These are phyloP conservation scores for Ochotona curzoniae DNA, from an alignment of 2,113 vertebrate genomes.

Conservation along the genomic window DNA sequence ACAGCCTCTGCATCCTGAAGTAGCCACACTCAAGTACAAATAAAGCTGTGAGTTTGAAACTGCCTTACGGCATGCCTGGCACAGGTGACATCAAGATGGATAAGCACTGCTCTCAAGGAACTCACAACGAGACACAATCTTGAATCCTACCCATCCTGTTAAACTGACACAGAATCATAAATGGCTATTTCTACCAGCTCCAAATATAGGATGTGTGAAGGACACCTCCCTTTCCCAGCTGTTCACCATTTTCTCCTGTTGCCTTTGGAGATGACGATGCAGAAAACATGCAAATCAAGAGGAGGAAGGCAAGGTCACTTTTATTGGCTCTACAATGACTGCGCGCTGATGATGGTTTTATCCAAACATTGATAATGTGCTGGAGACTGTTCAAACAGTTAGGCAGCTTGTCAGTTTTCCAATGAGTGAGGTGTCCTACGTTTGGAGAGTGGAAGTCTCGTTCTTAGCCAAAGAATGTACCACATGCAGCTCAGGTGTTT, in stretches of 20 bases:
- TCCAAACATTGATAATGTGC: constrained; percentile 54
- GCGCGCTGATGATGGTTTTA: background rate
- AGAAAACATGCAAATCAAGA: constrained; percentile 41
- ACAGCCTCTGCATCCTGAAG: background rate
- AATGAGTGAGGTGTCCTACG: constrained; percentile 18
- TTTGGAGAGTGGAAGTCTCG: constrained; percentile 29
- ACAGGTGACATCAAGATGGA: background rate
- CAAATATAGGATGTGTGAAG: constrained; percentile 55
- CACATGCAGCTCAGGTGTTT: background rate
- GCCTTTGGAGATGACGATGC: constrained; percentile 57
- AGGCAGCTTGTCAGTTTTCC: constrained; percentile 47
- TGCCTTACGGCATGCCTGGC: background rate
- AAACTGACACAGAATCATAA: background rate
- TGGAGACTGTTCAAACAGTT: constrained; percentile 62
- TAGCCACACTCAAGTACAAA: background rate
- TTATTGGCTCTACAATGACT: constrained; percentile 49
- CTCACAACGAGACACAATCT: background rate
- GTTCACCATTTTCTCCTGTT: constrained; percentile 31
- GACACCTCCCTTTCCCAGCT: constrained; percentile 62
- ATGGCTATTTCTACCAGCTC: constrained; percentile 35
- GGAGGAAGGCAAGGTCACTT: constrained; percentile 53
- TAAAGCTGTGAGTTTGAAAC: background rate
- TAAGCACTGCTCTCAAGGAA: background rate
- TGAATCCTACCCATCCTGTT: background rate
- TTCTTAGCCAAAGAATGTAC: background rate